Conservation (phyloP, 2,797 vertebrate species). For the Austrolebias charrua region DNA sequence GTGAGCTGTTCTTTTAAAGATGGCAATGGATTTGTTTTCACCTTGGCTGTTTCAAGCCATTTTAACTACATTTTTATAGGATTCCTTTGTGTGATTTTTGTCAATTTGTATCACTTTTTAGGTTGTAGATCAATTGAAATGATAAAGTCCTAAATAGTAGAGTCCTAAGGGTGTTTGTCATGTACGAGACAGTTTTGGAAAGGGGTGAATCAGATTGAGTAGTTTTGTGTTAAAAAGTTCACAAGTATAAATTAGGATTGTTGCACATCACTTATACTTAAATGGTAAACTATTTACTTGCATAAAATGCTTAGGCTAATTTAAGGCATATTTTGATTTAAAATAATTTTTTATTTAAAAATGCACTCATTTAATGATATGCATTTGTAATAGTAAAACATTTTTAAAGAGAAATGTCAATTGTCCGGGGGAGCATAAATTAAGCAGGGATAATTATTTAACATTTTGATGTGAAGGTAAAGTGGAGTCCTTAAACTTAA, state of each 20-base stretch:
- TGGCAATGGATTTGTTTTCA: neutral
- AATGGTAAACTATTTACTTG: neutral
- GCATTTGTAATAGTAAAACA: neutral
- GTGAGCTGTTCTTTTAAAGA: too few relatives aligned
- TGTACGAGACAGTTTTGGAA: neutral
- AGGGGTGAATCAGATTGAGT: neutral
- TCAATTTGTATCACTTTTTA: too few relatives aligned
- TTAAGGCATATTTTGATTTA: neutral
- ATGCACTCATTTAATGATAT: too few relatives aligned
- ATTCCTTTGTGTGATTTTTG: too few relatives aligned
- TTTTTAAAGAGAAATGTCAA: too few relatives aligned
- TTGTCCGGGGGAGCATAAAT: neutral
- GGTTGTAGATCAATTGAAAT: too few relatives aligned
- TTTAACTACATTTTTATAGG: neutral
- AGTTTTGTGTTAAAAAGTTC: neutral
- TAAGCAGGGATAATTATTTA: neutral
- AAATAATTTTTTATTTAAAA: too few relatives aligned
- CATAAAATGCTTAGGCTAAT: neutral
- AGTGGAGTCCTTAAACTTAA: too few relatives aligned
- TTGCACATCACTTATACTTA: conserved; percentile 1
- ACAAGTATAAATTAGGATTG: neutral
- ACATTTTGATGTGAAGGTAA: neutral
- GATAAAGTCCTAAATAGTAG: too few relatives aligned
- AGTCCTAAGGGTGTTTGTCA: neutral
- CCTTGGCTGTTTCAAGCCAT: neutral